These are phyloP conservation scores for Potorous gilbertii DNA, from an alignment of 2,797 vertebrate species.

Conservation along the genomic window DNA sequence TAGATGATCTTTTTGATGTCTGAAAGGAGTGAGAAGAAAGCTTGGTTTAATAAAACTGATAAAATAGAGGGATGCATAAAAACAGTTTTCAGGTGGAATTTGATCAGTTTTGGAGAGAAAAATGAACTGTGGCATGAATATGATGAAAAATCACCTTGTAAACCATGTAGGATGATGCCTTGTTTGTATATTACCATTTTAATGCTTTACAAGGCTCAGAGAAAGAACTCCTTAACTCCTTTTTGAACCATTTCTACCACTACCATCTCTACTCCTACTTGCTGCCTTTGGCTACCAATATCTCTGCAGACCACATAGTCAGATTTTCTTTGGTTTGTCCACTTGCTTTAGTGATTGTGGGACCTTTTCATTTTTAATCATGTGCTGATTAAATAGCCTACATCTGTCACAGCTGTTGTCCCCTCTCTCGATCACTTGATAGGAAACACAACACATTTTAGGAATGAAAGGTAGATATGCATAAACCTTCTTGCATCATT, in stretches of 20 bases:
- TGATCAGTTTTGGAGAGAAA: background rate
- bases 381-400: conserved; percentile 5
- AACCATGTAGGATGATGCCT: background rate
- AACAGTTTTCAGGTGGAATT: background rate
- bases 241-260: background rate
- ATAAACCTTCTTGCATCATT: background rate
- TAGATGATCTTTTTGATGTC: background rate
- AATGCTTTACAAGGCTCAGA: background rate
- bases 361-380: background rate
- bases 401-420: background rate
- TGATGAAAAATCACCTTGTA: background rate
- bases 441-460: conserved; percentile 14
- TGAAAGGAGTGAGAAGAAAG: background rate
- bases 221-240: background rate
- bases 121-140: background rate
- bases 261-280: background rate
- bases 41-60: background rate
- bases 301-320: background rate
- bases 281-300: background rate
- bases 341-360: background rate
- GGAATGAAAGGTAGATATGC: conserved; percentile 5
- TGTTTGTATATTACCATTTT: background rate
- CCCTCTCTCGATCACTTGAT: background rate
- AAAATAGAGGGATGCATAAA: background rate
- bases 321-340: background rate